Evolutionary conservation across 2,888 invertebrate species (phyloP), one percentile per base, ranked within the genome.

Genomic region (Callyntrura guangdongensis): DNA sequence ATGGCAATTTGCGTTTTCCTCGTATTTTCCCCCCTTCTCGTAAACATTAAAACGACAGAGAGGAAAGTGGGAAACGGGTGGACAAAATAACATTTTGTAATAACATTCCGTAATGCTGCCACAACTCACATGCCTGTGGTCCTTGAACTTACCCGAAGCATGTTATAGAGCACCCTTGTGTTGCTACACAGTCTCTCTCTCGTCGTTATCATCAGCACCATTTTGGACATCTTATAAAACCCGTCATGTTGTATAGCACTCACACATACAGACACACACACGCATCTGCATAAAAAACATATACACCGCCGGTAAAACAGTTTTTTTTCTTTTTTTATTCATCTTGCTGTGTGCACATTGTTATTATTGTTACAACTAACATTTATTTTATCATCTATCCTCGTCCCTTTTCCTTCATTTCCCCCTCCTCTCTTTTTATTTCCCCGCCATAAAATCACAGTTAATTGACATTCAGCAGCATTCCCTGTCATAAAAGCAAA

Each of bases 401-500:
- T 14, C 64, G 83, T 86, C 56, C 74, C 72, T 64, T 72, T 25
- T 61, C 9, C 49, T 11, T 14, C 56, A n/a, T 83, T n/a, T 45
- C 56, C 64, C 84, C 74, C 53, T 47, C 56, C 83, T 61, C 67
- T 59, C 36, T 82, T 82, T 90, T 86, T 88, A 84, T 85, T 4
- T 89, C 61, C 74, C 89, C 61, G 22, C 81, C 89, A 89, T 91
- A 85, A 91, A 86, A 86, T 86, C 84, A 86, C 59, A 89, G 82
- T 82, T 89, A 89, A 89, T 89, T 89, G 89, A 84, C 84, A 89
- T 89, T 89, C 89, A 89, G 72, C 77, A 77, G 64, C 83, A 83
- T 84, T 83, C 83, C 84, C 53, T 64, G 89, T 89, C 74, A 77
- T 89, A 89, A 89, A 89, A 89, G 64, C 61, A 59, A 89, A 89